Conservation (phyloP, 2,113 vertebrate species). For the Onychostruthus taczanowskii region DNA sequence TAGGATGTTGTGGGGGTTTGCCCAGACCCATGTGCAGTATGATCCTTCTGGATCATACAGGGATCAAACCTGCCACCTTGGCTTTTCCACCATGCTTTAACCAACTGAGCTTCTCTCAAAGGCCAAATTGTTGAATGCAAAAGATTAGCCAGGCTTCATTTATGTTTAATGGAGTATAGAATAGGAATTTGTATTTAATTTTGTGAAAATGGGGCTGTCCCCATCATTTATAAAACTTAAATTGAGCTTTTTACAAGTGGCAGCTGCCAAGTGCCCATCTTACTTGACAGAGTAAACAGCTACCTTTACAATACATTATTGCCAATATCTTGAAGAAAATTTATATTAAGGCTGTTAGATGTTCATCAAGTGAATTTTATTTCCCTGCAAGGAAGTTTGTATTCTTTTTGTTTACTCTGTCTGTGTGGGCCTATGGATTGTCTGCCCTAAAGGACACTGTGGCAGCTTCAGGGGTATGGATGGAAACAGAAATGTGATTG, state of each 20-base stretch:
- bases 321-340: neutral
- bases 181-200: neutral
- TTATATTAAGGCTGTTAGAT: neutral
- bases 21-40: neutral
- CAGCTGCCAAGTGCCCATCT: neutral
- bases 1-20: neutral
- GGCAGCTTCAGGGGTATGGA: neutral
- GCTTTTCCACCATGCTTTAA: neutral
- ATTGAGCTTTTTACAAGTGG: neutral
- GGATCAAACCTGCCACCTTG: neutral
- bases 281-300: neutral
- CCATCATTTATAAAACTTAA: neutral
- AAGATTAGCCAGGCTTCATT: neutral
- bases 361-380: neutral
- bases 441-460: neutral
- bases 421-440: neutral
- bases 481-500: neutral
- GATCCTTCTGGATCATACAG: neutral
- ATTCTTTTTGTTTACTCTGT: neutral
- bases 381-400: neutral
- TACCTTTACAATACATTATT: neutral
- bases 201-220: neutral
- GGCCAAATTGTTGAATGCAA: neutral
- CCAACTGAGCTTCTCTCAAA: neutral
- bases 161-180: neutral